Base-by-base conservation (phyloP, 2,888 invertebrate species). In the Tryphoninae sp. region DNA sequence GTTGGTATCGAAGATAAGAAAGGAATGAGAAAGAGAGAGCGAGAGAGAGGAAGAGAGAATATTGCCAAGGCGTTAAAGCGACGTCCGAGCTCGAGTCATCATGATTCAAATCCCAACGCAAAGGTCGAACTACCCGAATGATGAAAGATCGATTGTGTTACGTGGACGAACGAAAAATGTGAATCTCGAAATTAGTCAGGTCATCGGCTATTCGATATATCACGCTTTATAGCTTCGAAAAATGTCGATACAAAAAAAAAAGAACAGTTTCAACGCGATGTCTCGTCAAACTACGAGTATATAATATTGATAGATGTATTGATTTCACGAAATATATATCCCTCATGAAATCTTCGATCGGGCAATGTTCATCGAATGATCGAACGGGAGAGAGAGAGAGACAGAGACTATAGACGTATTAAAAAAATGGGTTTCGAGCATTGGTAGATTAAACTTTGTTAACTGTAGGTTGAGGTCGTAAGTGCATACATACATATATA, bases 61-160 rank as follows among this genome's bases (percentile, higher is more conserved):
- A 77, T 82, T 72, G 76, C 79, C 69, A 69, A 82, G 79, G 82
- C 82, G 82, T 82, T 82, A 79, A 82, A 82, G 73, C 76, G 82
- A 82, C 82, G 82, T 76, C 68, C 68, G 76, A 53, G 79, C 79
- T 59, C 79, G 68, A 82, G 82, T 82, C 82, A 79, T 82, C 82
- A 62, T 73, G 79, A 73, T 76, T 76, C 42, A 68, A 79, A 62
- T 51, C 55, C 59, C 73, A 74, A 61, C 58, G 19, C 59, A 68
- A 59, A 59, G 51, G n/a, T 59, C 49, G 67, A 53, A 42, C 67
- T 59, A 76, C 76, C 61, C 68, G 69, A 55, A 81, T 76, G 79
- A 82, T 82, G 82, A 82, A 72, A 82, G 76, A 82, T 82, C 82
- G 82, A 79, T 82, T 79, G 76, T 79, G 72, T 68, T 71, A 42